Evolutionary conservation across 1,140 invertebrate genomes (phyloP).

Genomic region (Temnothorax nylanderi): DNA sequence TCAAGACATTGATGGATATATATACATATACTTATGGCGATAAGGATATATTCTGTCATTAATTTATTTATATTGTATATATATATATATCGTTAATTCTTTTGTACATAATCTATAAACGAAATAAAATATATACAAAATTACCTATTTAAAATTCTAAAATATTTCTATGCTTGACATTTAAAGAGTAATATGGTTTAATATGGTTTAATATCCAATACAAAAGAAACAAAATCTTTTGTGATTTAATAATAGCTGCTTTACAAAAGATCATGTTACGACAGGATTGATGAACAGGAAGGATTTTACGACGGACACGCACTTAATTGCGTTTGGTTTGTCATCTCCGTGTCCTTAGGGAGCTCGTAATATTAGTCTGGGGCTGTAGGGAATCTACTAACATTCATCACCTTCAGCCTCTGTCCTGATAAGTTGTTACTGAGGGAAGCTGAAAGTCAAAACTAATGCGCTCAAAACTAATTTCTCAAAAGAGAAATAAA

Average conservation of each 20-base stretch:
- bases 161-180: background rate
- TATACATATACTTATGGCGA: background rate
- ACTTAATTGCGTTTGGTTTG: constrained; percentile 34
- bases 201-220: background rate
- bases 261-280: background rate
- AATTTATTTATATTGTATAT: too few species aligned
- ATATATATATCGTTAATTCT: background rate
- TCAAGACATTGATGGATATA: background rate
- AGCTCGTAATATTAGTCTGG: constrained; percentile 5
- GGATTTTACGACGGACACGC: background rate
- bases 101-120: background rate
- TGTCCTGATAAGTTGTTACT: constrained; percentile 7
- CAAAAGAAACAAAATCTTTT: background rate
- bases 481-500: background rate
- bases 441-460: constrained; percentile 4
- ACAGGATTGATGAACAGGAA: constrained; percentile 2
- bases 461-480: background rate
- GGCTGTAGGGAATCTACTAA: background rate
- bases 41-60: background rate
- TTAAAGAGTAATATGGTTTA: constrained; percentile 4
- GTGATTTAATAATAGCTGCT: background rate
- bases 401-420: constrained; percentile 27
- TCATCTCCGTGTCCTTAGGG: background rate
- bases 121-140: background rate
- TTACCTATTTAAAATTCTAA: background rate